Evolutionary conservation across 2,797 vertebrate species (phyloP).

Genomic region (Morelia viridis): DNA sequence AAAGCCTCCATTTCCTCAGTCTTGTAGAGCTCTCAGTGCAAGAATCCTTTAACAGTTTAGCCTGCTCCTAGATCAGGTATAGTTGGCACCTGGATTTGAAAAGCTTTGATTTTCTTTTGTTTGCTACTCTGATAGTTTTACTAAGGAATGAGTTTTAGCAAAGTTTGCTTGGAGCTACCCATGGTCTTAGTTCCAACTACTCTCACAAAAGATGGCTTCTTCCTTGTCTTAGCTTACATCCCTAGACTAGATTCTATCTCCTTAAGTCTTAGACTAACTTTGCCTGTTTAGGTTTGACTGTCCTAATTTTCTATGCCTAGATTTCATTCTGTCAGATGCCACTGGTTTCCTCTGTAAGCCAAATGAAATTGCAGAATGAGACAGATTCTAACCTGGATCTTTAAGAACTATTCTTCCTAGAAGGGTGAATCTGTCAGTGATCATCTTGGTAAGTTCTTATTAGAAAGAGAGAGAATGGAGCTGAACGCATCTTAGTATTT

Average conservation of each 20-base stretch:
- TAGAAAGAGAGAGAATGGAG: not conserved
- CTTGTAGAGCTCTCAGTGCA: not conserved
- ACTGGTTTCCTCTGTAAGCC: not conserved
- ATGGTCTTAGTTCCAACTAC: not conserved
- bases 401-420: not conserved
- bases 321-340: not conserved
- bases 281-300: too few relatives aligned
- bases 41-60: not conserved
- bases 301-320: not conserved
- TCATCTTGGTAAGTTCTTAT: not conserved
- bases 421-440: not conserved
- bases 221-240: not conserved
- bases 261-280: not conserved
- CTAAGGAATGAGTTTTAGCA: not conserved
- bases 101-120: not conserved
- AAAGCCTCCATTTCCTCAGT: not conserved
- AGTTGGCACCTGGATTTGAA: not conserved
- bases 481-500: not conserved
- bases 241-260: not conserved
- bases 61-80: not conserved
- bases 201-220: not conserved
- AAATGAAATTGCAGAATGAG: not conserved
- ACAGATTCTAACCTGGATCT: not conserved
- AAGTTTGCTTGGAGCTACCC: not conserved
- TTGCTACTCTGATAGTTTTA: not conserved